These are phyloP conservation scores for Corvus cornix DNA, from an alignment of 2,113 vertebrate genomes.

Conservation along the genomic window DNA sequence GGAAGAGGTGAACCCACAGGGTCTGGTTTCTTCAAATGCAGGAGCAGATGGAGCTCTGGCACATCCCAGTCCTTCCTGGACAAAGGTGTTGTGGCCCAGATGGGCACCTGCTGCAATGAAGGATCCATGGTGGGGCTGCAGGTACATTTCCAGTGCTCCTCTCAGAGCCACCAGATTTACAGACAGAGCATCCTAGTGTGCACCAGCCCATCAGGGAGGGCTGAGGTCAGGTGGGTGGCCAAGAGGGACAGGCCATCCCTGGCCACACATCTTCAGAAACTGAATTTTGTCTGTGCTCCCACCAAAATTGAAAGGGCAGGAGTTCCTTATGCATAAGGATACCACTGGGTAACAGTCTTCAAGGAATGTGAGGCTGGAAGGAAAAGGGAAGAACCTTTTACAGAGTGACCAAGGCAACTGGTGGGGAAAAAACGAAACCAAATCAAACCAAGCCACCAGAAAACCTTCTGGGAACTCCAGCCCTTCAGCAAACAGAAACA, in stretches of 20 bases:
- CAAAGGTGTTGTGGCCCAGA: background rate
- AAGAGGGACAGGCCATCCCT: background rate
- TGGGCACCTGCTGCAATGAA: fast-evolving
- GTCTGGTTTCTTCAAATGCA: background rate
- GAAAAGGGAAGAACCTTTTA: background rate
- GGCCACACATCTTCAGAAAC: background rate
- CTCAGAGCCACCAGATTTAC: background rate
- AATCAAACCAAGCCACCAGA: background rate
- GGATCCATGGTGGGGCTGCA: background rate
- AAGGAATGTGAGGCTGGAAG: background rate
- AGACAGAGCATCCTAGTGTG: background rate
- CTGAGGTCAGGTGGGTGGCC: background rate
- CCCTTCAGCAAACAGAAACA: background rate
- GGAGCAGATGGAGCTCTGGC: background rate
- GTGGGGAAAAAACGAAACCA: background rate
- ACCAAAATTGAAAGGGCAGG: background rate
- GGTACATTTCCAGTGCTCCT: background rate
- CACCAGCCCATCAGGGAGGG: background rate
- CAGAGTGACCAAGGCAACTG: background rate
- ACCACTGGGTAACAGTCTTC: background rate
- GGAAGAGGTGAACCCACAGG: background rate
- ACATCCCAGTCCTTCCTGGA: no score
- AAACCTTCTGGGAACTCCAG: background rate
- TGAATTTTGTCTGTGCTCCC: background rate
- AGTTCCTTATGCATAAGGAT: background rate